These are phyloP conservation scores for Callocephalon fimbriatum DNA, from an alignment of 2,113 vertebrate genomes.

Conservation along the genomic window DNA sequence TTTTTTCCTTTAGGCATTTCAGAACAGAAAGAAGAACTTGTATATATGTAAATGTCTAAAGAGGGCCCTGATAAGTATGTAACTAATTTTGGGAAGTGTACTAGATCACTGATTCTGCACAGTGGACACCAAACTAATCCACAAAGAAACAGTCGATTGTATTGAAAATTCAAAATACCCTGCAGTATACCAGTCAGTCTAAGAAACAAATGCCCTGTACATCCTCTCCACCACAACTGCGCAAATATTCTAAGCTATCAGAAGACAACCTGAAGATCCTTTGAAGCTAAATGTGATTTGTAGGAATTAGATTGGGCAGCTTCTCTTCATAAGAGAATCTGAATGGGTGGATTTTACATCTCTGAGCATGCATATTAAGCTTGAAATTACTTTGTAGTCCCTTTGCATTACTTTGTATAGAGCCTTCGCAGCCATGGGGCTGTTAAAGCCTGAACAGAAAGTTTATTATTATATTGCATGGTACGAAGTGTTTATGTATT, in stretches of 20 bases:
- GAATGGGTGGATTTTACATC: conserved; percentile 15
- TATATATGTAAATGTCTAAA: not conserved
- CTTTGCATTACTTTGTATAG: not conserved
- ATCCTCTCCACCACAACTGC: not conserved
- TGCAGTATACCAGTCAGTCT: not conserved
- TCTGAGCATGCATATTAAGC: not conserved
- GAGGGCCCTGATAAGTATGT: not conserved
- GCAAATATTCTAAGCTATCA: not conserved
- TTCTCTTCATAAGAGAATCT: not conserved
- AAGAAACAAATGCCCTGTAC: not conserved
- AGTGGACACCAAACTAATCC: not conserved
- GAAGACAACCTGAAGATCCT: conserved; percentile 21
- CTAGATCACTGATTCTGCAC: not conserved
- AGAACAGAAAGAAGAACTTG: not conserved
- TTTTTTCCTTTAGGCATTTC: not conserved
- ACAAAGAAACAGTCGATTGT: not conserved
- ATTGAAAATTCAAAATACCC: not conserved
- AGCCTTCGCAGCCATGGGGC: not conserved
- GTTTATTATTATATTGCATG: not conserved
- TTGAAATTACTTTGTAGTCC: conserved; percentile 22
- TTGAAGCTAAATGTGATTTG: not conserved
- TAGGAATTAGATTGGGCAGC: conserved; percentile 1
- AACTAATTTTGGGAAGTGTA: not conserved
- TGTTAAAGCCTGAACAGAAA: not conserved
- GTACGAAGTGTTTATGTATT: not conserved